These are phyloP conservation scores for Nematolebias whitei DNA, from an alignment of 2,113 vertebrate genomes.

Conservation along the genomic window DNA sequence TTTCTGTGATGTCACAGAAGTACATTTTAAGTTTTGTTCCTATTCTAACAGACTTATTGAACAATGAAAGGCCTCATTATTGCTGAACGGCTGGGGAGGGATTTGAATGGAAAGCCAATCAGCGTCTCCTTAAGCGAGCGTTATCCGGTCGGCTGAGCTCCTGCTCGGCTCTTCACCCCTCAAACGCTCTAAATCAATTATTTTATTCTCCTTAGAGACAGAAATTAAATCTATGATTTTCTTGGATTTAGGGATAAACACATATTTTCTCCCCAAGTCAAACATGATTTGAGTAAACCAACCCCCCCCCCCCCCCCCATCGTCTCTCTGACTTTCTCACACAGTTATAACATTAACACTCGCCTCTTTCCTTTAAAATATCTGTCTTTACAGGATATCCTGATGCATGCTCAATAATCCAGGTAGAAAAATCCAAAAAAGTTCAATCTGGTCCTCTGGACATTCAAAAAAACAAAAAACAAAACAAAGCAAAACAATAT, in stretches of 20 bases:
- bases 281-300: background rate
- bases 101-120: constrained; percentile 54
- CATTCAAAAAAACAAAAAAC: no score
- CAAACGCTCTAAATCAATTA: constrained; percentile 49
- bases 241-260: constrained; percentile 36
- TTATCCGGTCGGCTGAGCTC: constrained; percentile 49
- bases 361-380: background rate
- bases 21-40: background rate
- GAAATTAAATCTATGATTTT: constrained; percentile 33
- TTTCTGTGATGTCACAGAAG: background rate
- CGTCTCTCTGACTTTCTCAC: background rate
- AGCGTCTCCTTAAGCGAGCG: constrained; percentile 59
- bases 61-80: constrained; percentile 55
- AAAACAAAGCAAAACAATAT: no score
- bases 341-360: background rate
- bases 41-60: constrained; percentile 7
- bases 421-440: no score
- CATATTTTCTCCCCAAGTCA: constrained; percentile 21
- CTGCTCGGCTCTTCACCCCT: constrained; percentile 38
- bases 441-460: no score
- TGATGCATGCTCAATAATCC: no score
- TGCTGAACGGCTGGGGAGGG: constrained; percentile 15
- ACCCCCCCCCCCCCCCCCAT: background rate
- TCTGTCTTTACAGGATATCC: background rate
- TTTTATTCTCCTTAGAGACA: constrained; percentile 59